Percentiles rank a stretch among this genome's conserved stretches.
Evolutionary conservation across 1,140 invertebrate species (phyloP).

Genomic region (Zophobas morio): DNA sequence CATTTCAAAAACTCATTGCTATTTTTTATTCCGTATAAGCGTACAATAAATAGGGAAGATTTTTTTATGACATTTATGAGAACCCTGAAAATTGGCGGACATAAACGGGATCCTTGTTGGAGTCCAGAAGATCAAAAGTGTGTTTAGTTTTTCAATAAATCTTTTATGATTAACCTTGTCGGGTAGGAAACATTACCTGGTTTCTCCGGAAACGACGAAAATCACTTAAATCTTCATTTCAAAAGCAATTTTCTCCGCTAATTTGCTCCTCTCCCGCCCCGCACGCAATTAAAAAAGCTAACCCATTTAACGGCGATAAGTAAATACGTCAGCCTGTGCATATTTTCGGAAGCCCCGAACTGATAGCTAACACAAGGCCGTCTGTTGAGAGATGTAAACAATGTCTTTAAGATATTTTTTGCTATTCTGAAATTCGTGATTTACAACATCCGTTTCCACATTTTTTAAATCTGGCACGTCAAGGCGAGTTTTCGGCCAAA

Average conservation of each 20-base stretch:
- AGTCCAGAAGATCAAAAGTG: no score
- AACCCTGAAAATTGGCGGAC: no score
- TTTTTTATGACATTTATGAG: no score
- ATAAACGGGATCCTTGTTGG: no score
- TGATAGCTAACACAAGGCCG: constrained; percentile 44
- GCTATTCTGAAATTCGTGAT: constrained; percentile 39
- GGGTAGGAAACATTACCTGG: no score
- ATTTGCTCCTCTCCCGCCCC: constrained; percentile 3
- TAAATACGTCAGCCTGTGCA: constrained; percentile 40
- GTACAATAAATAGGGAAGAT: no score
- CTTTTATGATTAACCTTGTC: no score
- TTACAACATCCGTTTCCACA: constrained; percentile 38
- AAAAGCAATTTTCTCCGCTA: not conserved
- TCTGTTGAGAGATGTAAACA: constrained; percentile 47
- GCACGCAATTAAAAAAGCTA: constrained; percentile 11
- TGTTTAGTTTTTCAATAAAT: no score
- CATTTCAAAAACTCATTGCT: no score
- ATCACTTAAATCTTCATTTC: no score
- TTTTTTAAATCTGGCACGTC: not conserved
- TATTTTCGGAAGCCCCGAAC: constrained; percentile 43
- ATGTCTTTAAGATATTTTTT: constrained; percentile 43
- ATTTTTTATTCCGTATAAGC: no score
- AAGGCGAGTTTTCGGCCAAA: not conserved
- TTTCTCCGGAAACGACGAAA: no score
- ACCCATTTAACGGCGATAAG: constrained; percentile 17